Conservation (phyloP, 2,888 invertebrate species). For the Chaetoderma sp. region DNA sequence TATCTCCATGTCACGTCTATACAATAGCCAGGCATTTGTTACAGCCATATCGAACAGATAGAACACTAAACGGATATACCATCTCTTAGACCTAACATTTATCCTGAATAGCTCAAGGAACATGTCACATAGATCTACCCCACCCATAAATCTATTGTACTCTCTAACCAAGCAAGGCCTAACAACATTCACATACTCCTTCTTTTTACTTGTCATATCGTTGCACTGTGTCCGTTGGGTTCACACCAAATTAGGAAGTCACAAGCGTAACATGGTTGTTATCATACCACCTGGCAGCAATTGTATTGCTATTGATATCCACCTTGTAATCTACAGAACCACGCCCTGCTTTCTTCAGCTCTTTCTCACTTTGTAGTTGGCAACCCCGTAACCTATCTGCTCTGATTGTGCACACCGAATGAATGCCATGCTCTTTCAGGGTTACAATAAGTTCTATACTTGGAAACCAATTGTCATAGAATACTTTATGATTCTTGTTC, state of each 20-base stretch:
- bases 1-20: not conserved
- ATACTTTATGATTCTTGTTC: constrained; percentile 10
- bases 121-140: constrained; percentile 15
- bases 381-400: constrained; percentile 4
- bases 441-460: not conserved
- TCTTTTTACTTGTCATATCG: constrained; percentile 5
- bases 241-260: not conserved
- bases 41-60: constrained; percentile 11
- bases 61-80: constrained; percentile 4
- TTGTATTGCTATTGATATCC: constrained; percentile 5
- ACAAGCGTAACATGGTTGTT: constrained; percentile 16
- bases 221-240: not conserved
- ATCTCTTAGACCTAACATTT: not conserved
- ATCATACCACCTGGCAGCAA: constrained; percentile 25
- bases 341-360: constrained; percentile 17
- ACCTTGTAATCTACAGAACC: constrained; percentile 10
- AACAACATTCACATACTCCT: not conserved
- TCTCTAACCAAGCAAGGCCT: constrained; percentile 12
- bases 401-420: not conserved
- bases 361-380: constrained; percentile 2
- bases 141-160: constrained; percentile 18
- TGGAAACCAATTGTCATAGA: constrained; percentile 14
- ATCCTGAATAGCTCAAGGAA: constrained; percentile 10
- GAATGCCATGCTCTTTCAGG: not conserved
- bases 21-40: constrained; percentile 16